Base-by-base conservation (phyloP, 2,113 vertebrate genomes). In the Saguinus imperator region DNA sequence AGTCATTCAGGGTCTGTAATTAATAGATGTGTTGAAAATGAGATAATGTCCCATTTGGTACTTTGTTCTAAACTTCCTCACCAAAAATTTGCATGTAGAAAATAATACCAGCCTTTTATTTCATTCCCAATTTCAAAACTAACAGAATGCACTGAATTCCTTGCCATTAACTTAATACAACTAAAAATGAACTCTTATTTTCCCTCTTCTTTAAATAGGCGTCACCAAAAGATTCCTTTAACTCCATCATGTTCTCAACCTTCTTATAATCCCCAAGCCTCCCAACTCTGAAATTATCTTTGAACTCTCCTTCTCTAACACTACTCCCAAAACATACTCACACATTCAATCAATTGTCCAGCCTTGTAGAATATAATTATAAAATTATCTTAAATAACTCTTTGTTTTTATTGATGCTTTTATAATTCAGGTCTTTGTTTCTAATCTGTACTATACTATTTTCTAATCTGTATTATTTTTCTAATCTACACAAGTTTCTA, bases 231-330 rank as follows among this genome's bases (percentile, higher is more conserved):
- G 25, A 94, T 70, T 52, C 40, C 17, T 85, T 50, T 64, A 45
- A 5, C 14, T 95, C 61, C 50, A 13, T n/a, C 66, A 84, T 57
- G n/a, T 86, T 91, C 70, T 89, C 64, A 79, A 57, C 32, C 29
- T 92, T 95, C 25, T 72, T 92, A 73, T 20, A 96, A 58, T 76
- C 29, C 9, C 4, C 73, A n/a, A 66, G 11, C 2, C 16, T 95
- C 50, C 82, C 95, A 91, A 82, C 27, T 73, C 52, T 93, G 27
- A 93, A 96, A 81, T 66, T 88, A 88, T 72, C 37, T 96, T 96
- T 96, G 68, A 92, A 37, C 1, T 92, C 77, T 92, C 55, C 37
- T 25, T 88, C 25, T 68, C 25, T 18, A 73, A 75, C 4, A 91
- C 9, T 79, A n/a, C 11, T 50, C 35, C 35, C 58, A 77, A 61